These are phyloP conservation scores for Mesembrinibis cayennensis DNA, from an alignment of 2,113 vertebrate genomes.

Conservation along the genomic window DNA sequence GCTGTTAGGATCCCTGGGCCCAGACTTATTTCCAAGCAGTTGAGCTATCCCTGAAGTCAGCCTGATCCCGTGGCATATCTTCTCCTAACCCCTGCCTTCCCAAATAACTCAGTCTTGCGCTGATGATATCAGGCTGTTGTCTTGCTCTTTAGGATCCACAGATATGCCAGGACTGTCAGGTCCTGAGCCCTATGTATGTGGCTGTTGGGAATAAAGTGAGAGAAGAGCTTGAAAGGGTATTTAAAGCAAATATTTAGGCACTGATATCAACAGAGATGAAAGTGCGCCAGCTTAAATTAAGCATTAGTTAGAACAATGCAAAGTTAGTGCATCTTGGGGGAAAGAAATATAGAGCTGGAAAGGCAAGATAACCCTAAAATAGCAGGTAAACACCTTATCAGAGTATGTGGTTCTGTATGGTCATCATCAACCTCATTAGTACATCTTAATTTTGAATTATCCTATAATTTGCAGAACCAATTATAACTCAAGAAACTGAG, in stretches of 20 bases:
- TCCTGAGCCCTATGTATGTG: background rate
- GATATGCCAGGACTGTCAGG: background rate
- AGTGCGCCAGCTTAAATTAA: background rate
- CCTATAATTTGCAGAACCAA: conserved; percentile 18
- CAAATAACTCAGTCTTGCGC: background rate
- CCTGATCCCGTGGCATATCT: background rate
- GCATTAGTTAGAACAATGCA: background rate
- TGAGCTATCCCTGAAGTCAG: background rate
- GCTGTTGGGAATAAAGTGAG: background rate
- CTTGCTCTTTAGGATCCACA: background rate
- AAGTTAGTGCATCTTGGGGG: background rate
- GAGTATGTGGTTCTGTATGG: background rate
- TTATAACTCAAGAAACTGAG: conserved; percentile 20
- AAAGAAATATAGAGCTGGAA: conserved; percentile 20
- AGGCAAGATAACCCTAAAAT: conserved; percentile 46
- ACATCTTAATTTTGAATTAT: conserved; percentile 68
- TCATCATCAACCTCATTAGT: conserved; percentile 50
- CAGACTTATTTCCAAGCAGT: background rate
- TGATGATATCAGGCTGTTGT: background rate
- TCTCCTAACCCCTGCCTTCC: background rate
- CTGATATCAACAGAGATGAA: background rate
- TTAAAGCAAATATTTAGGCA: background rate
- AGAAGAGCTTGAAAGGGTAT: background rate
- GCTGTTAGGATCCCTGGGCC: background rate
- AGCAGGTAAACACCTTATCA: conserved; percentile 42